Conservation (phyloP, 2,888 invertebrate genomes). For the Melanchra persicariae region DNA sequence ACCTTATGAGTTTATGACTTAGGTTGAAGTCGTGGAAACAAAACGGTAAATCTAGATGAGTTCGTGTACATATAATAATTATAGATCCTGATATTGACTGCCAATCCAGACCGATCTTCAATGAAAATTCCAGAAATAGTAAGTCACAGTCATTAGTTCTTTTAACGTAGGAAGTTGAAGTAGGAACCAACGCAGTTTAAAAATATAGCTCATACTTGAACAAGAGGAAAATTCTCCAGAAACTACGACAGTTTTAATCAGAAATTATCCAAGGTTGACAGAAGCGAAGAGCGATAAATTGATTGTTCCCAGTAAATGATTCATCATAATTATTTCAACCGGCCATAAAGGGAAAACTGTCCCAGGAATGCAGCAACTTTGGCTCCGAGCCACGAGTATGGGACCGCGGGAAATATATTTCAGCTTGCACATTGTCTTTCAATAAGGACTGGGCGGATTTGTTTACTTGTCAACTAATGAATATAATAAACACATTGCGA, state of each 20-base stretch:
- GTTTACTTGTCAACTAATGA: conserved; percentile 55
- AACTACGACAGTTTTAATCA: conserved; percentile 16
- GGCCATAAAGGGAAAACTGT: conserved; percentile 76
- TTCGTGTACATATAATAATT: no score
- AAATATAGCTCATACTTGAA: conserved; percentile 18
- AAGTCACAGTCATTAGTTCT: neutral
- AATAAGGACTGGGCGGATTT: conserved; percentile 61
- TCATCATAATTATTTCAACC: conserved; percentile 69
- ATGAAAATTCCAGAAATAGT: conserved; percentile 4
- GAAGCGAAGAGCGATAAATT: conserved; percentile 22
- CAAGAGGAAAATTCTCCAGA: conserved; percentile 5
- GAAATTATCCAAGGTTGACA: conserved; percentile 16
- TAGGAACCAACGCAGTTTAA: conserved; percentile 26
- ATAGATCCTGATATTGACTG: neutral
- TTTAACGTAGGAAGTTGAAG: conserved; percentile 1
- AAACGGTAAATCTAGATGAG: neutral
- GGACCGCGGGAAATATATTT: conserved; percentile 76
- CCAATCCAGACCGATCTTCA: neutral
- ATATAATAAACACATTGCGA: conserved; percentile 51
- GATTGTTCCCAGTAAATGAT: conserved; percentile 64
- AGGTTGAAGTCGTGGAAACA: neutral
- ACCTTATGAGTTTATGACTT: no score
- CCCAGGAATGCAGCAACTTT: conserved; percentile 78
- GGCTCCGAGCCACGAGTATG: conserved; percentile 78
- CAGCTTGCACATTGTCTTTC: conserved; percentile 79